Conservation (phyloP, 2,113 vertebrate genomes). For the Cheirogaleus medius region DNA sequence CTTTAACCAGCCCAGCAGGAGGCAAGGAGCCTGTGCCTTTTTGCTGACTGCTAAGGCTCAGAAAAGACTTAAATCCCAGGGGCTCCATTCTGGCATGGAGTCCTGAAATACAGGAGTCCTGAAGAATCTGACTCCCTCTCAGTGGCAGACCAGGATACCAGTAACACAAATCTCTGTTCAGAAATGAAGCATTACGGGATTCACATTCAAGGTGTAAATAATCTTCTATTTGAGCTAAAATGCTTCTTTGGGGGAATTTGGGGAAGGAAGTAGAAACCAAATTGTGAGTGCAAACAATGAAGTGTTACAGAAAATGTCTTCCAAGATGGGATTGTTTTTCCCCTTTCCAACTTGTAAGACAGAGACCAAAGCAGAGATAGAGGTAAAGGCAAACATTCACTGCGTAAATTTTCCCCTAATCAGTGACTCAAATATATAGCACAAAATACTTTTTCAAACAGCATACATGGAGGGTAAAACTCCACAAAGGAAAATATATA, state of each 20-base stretch:
- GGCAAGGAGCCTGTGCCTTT: neutral
- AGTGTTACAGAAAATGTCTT: neutral
- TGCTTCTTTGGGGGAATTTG: neutral
- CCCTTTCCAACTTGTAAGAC: neutral
- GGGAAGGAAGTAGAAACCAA: neutral
- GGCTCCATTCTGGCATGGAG: accelerated
- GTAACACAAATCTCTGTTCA: neutral
- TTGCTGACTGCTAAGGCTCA: neutral
- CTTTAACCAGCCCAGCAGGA: neutral
- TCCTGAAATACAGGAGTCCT: no score
- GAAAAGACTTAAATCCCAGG: neutral
- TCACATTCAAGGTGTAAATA: neutral
- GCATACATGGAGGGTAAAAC: neutral
- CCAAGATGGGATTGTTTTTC: neutral
- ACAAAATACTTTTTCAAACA: neutral
- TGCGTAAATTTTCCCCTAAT: neutral
- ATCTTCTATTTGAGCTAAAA: neutral
- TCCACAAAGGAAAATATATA: neutral
- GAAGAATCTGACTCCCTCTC: neutral
- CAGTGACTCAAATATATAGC: neutral
- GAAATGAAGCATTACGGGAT: neutral
- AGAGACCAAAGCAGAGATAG: neutral
- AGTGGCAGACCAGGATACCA: neutral
- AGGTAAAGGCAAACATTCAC: neutral
- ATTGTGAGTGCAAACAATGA: neutral